Evolutionary conservation across 2,113 vertebrate genomes (phyloP), one percentile per base, ranked within the genome.

Genomic region (Amblyopsis rosae): DNA sequence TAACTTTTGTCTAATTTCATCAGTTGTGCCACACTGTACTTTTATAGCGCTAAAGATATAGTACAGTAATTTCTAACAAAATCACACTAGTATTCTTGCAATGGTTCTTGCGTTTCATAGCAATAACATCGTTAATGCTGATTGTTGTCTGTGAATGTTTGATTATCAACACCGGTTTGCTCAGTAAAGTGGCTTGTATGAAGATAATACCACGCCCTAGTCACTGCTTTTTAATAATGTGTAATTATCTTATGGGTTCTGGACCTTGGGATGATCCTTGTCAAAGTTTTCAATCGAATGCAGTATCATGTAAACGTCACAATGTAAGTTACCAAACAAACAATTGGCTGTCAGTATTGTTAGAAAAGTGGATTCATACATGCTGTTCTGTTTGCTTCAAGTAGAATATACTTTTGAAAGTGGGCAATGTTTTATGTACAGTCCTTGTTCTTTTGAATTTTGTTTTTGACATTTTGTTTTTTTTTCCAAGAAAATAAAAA

Each of bases 381-480:
- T 17, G 53, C 32, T 11, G 3, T 13, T 54, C 26, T 26, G 26
- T 26, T 26, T 26, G 2, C 26, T 26, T 26, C 66, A 33, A 53
- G 13, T 58, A 65, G 41, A 47, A 67, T 57, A 19, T 60, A 69
- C 26, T 69, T 75, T 26, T 26, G 26, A 26, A 26, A 26, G 26
- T 26, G 26, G 26, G 26, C 26, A 26, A 26, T 0, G 26, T 26
- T 26, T 50, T 65, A 15, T 89, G 86, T 88, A 85, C 76, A 86
- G 86, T 81, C 79, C 53, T 48, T 53, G 67, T 81, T 74, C 69
- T 51, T 76, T 82, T 76, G 72, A 47, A 73, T 35, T 63, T 63
- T 75, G 70, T 78, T 49, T 77, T 49, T 77, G 58, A n/a, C n/a
- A n/a, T 48, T 48, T 26, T 26, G 19, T 26, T 15, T 10, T 62